These are phyloP conservation scores for Haliclona indistincta DNA, from an alignment of 37 sponge, comb jelly and placozoan species.

Conservation along the genomic window DNA sequence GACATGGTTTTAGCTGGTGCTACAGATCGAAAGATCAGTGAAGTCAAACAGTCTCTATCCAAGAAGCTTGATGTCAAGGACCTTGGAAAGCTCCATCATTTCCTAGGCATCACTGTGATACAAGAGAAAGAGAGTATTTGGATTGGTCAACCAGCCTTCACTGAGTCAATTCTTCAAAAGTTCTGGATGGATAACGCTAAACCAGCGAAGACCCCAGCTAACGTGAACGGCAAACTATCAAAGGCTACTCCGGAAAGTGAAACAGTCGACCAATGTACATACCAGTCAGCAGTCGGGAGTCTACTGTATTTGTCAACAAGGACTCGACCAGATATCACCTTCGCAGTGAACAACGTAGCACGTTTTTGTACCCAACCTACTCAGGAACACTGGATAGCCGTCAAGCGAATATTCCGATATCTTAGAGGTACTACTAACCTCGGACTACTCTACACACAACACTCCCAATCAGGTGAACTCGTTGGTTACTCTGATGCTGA, in stretches of 20 bases:
- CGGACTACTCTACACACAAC: slow-evolving; percentile 41
- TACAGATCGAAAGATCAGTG: background rate
- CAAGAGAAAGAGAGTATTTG: slow-evolving; percentile 39
- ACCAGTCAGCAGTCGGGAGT: slow-evolving; percentile 42
- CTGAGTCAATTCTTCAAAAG: slow-evolving; percentile 35
- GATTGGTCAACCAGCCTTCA: slow-evolving; percentile 66
- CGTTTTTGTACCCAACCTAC: slow-evolving; percentile 46
- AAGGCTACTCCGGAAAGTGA: slow-evolving; percentile 25
- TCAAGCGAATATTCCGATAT: slow-evolving; percentile 43
- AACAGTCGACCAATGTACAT: slow-evolving; percentile 14
- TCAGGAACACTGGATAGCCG: slow-evolving; percentile 39
- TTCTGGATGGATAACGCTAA: slow-evolving; percentile 50
- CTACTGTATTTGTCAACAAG: slow-evolving; percentile 44
- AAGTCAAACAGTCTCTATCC: slow-evolving; percentile 22
- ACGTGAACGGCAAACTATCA: slow-evolving; percentile 12
- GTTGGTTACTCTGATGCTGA: slow-evolving; percentile 62
- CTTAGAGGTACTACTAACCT: slow-evolving; percentile 29
- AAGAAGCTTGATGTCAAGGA: slow-evolving; percentile 41
- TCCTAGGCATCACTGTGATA: slow-evolving; percentile 42
- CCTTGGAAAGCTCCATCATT: too few relatives aligned
- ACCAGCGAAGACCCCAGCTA: slow-evolving; percentile 25
- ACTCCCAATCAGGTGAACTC: too few relatives aligned
- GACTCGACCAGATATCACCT: slow-evolving; percentile 57
- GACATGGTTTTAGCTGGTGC: slow-evolving; percentile 37
- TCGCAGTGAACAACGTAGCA: slow-evolving; percentile 37